A percentile compares a stretch with the other conserved stretches of the same genome.
Conservation (phyloP, 2,113 vertebrate genomes). For the Stigmatopora argus region DNA sequence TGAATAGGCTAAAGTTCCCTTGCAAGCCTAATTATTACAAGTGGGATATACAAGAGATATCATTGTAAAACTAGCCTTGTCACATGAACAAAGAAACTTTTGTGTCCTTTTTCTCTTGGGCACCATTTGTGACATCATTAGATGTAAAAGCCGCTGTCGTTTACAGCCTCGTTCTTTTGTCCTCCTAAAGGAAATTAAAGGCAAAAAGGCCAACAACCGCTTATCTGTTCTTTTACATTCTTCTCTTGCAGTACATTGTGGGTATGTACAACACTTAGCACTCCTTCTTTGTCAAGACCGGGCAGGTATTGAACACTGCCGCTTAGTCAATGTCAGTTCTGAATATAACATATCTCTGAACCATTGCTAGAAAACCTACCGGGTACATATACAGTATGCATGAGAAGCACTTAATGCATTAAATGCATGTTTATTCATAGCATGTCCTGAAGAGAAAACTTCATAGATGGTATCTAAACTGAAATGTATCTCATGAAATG, state of each 20-base stretch:
- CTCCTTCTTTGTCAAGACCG: constrained; percentile 1
- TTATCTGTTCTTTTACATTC: neutral
- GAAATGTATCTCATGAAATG: neutral
- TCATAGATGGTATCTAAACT: neutral
- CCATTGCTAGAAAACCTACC: neutral
- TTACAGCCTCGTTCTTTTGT: constrained; percentile 23
- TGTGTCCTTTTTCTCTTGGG: neutral
- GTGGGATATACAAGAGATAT: neutral
- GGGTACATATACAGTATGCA: neutral
- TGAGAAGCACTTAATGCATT: neutral
- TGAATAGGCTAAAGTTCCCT: too few species aligned
- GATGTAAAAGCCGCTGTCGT: neutral
- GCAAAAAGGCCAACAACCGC: constrained; percentile 18
- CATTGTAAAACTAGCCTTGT: neutral
- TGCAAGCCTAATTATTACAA: too few species aligned
- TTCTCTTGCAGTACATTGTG: neutral
- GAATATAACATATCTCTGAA: neutral
- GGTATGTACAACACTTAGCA: neutral
- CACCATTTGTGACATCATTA: neutral
- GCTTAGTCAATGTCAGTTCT: constrained; percentile 6
- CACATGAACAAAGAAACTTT: neutral
- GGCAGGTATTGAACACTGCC: constrained; percentile 2
- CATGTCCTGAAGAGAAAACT: neutral
- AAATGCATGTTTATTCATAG: neutral
- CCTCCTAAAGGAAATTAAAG: constrained; percentile 43